A percentile compares a stretch with the other conserved stretches of the same genome.
Evolutionary conservation across 2,888 invertebrate species (phyloP).

Genomic region (Hirtodrosophila confusa): DNA sequence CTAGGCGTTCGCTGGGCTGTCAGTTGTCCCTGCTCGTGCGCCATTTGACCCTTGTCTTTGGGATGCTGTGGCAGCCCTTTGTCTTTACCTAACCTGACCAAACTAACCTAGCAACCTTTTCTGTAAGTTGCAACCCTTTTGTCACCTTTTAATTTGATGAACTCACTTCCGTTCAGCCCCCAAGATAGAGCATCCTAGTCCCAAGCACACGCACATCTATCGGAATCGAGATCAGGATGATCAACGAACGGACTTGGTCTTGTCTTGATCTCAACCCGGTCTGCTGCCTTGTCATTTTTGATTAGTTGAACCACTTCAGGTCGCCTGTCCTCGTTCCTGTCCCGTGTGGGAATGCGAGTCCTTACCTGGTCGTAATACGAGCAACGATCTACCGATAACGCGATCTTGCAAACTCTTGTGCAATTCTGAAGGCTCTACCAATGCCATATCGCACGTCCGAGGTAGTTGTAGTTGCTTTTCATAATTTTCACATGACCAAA

Average conservation of each 20-base stretch:
- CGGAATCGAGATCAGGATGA: constrained; percentile 27
- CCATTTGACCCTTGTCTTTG: constrained; percentile 65
- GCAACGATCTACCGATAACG: constrained; percentile 54
- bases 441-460: constrained; percentile 49
- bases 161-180: constrained; percentile 65
- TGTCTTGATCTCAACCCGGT: constrained; percentile 67
- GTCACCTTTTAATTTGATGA: constrained; percentile 75
- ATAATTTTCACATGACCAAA: constrained; percentile 79
- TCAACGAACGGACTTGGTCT: constrained; percentile 12
- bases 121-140: constrained; percentile 48
- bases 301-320: constrained; percentile 76
- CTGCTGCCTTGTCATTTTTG: constrained; percentile 75
- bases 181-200: constrained; percentile 29
- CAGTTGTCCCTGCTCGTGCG: constrained; percentile 44
- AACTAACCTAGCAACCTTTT: constrained; percentile 33
- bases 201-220: constrained; percentile 15
- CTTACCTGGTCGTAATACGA: constrained; percentile 67
- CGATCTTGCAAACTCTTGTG: constrained; percentile 64
- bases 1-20: constrained; percentile 46
- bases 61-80: constrained; percentile 47
- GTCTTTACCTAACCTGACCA: constrained; percentile 66
- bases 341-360: constrained; percentile 66
- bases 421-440: constrained; percentile 45
- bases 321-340: constrained; percentile 28
- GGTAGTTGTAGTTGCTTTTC: constrained; percentile 54